These are phyloP conservation scores for Porites divaricata DNA, from an alignment of 92 coral and sea anemone genomes.

Conservation along the genomic window DNA sequence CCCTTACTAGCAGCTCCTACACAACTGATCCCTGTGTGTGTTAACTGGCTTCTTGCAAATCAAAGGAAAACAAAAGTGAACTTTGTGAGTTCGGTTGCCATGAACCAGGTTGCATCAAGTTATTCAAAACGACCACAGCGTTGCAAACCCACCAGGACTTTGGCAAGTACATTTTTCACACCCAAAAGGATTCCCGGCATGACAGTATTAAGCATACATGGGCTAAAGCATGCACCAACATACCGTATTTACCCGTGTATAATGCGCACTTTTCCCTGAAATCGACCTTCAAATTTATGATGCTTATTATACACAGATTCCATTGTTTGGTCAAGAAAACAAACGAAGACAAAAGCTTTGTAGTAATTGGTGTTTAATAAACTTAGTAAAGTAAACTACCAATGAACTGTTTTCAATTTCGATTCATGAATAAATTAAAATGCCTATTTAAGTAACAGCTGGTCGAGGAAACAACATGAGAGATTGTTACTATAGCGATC, in stretches of 20 bases:
- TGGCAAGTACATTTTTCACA: no score
- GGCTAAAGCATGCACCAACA: no score
- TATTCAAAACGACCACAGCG: conserved; percentile 24
- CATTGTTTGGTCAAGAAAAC: conserved; percentile 28
- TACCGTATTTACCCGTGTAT: background rate
- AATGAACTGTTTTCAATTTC: no score
- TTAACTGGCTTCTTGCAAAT: no score
- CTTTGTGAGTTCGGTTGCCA: conserved; percentile 19
- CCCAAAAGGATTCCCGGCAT: background rate
- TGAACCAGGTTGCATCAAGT: conserved; percentile 21
- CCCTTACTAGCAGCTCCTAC: no score
- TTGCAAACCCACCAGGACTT: background rate
- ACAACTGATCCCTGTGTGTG: conserved; percentile 10
- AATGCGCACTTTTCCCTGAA: conserved; percentile 10
- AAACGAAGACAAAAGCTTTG: conserved; percentile 9
- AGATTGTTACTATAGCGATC: background rate
- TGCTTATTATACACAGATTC: conserved; percentile 14
- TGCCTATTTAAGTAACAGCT: conserved; percentile 18
- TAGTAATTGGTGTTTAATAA: conserved; percentile 21
- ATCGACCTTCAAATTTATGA: conserved; percentile 2
- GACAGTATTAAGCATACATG: background rate
- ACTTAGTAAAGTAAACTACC: conserved; percentile 23
- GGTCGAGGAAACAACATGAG: background rate
- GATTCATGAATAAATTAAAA: conserved; percentile 29
- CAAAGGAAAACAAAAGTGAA: conserved; percentile 3